These are phyloP conservation scores for Clivina fossor DNA, from an alignment of 2,888 invertebrate species.

Conservation along the genomic window DNA sequence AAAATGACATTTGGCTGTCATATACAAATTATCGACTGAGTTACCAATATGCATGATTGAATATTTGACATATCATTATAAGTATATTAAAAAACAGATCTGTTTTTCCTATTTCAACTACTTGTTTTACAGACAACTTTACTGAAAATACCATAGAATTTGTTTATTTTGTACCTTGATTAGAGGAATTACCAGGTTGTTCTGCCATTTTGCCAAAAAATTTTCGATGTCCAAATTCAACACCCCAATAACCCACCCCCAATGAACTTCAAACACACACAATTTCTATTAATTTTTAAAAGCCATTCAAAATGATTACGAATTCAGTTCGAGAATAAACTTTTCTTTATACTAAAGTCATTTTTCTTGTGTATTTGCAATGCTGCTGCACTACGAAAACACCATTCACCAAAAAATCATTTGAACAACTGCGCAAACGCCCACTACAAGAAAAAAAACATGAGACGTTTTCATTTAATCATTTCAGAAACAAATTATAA, in stretches of 20 bases:
- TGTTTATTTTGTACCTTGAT: conserved; percentile 56
- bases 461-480: no score
- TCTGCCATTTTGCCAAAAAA: conserved; percentile 65
- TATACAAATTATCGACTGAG: conserved; percentile 9
- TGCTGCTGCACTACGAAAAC: conserved; percentile 26
- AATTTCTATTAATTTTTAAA: conserved; percentile 22
- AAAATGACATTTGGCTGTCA: conserved; percentile 5
- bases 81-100: conserved; percentile 5
- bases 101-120: background rate
- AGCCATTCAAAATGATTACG: conserved; percentile 23
- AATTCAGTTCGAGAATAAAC: conserved; percentile 1
- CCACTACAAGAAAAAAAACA: conserved; percentile 30
- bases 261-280: conserved; percentile 5
- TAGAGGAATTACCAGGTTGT: conserved; percentile 70
- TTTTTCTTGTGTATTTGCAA: conserved; percentile 25
- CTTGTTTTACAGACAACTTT: background rate
- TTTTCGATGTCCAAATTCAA: conserved; percentile 29
- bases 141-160: background rate
- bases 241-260: conserved; percentile 28
- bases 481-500: no score
- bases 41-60: background rate
- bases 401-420: conserved; percentile 28
- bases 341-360: conserved; percentile 17
- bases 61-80: conserved; percentile 1
- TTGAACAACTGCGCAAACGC: conserved; percentile 32